Evolutionary conservation across 2,113 vertebrate genomes (phyloP).

Genomic region (Campylomormyrus numenius): DNA sequence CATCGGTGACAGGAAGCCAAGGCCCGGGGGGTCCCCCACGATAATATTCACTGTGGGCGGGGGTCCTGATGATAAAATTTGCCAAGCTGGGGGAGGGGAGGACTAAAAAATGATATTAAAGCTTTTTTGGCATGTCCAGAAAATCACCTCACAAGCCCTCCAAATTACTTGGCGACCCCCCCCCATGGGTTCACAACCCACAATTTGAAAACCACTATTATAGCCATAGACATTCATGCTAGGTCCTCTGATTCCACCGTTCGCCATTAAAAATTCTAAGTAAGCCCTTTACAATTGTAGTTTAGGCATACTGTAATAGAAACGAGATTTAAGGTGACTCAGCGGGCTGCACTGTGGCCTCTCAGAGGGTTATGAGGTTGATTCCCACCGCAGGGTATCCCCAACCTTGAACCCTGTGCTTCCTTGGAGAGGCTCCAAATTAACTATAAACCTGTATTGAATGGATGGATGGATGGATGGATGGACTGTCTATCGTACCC

Average conservation of each 20-base stretch:
- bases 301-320: neutral
- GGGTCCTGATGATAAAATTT: neutral
- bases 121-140: neutral
- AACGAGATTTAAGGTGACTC: neutral
- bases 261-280: neutral
- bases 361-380: neutral
- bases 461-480: neutral
- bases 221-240: neutral
- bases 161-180: neutral
- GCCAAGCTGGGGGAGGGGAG: neutral
- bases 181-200: neutral
- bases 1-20: neutral
- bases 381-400: neutral
- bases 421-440: neutral
- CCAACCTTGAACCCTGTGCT: neutral
- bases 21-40: neutral
- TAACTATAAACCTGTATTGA: neutral
- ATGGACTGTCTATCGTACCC: neutral
- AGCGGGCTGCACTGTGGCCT: neutral
- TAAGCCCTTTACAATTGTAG: neutral
- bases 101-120: neutral
- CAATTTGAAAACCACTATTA: neutral
- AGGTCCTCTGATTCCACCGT: neutral
- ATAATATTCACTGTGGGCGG: neutral
- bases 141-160: neutral